These are phyloP conservation scores for Popillia japonica DNA, from an alignment of 1,140 invertebrate genomes.

Conservation along the genomic window DNA sequence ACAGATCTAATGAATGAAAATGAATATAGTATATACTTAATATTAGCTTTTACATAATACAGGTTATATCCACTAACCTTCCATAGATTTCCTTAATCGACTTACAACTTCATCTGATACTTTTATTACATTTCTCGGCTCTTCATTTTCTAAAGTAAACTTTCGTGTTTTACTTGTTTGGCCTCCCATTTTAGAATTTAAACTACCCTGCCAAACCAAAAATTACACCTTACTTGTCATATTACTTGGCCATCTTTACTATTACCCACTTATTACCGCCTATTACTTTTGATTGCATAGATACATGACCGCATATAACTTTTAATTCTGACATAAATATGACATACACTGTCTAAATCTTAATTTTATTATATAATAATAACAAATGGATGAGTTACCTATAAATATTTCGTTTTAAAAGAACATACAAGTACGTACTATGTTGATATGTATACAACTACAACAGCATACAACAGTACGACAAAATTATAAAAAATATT, in stretches of 20 bases:
- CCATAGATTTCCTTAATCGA: slow-evolving; percentile 51
- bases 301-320: too few species aligned
- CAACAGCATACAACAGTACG: too few species aligned
- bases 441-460: too few species aligned
- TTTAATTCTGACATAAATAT: too few species aligned
- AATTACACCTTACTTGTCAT: slow-evolving; percentile 2
- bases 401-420: too few species aligned
- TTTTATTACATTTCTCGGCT: slow-evolving; percentile 58
- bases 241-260: slow-evolving; percentile 38
- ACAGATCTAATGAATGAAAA: background rate
- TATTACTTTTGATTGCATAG: background rate
- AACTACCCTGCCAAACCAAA: background rate
- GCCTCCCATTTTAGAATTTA: slow-evolving; percentile 55
- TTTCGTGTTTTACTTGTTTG: slow-evolving; percentile 57
- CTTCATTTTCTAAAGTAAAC: slow-evolving; percentile 59
- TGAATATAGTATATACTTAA: background rate
- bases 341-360: too few species aligned
- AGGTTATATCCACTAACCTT: slow-evolving; percentile 53
- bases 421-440: too few species aligned
- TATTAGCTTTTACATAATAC: background rate
- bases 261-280: too few species aligned
- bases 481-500: too few species aligned
- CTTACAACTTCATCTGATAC: slow-evolving; percentile 59
- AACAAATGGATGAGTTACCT: too few species aligned
- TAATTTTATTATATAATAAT: too few species aligned